Percentiles rank a stretch among this genome's conserved stretches.
phyloP scores from a whole-genome alignment of 2,113 vertebrate species.

The Peromyscus californicus region DNA sequence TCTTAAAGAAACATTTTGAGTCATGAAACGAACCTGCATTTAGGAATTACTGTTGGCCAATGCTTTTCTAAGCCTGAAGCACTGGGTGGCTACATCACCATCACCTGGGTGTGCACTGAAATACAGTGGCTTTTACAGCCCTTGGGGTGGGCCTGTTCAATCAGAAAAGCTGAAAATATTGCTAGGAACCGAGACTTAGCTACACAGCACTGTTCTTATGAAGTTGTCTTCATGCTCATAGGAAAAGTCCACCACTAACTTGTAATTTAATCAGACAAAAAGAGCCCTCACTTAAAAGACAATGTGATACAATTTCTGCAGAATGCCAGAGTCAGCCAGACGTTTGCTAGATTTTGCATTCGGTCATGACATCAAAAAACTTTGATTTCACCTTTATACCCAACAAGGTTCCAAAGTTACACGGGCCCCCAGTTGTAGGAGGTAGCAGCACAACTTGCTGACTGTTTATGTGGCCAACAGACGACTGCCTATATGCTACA shows the following conservation, averaged over 20 bases:
- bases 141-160: not conserved
- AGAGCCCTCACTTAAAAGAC: not conserved
- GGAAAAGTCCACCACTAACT: not conserved
- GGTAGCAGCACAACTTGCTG: not conserved
- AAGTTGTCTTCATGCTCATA: not conserved
- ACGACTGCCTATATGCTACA: not conserved
- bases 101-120: not conserved
- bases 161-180: not conserved
- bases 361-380: not conserved
- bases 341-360: conserved; percentile 30
- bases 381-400: not conserved
- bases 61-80: not conserved
- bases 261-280: conserved; percentile 28
- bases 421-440: not conserved
- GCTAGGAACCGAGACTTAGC: not conserved
- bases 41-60: not conserved
- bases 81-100: not conserved
- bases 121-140: not conserved
- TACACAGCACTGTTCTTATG: not conserved
- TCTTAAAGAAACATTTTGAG: not conserved
- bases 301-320: not conserved
- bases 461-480: not conserved
- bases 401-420: not conserved
- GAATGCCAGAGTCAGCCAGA: not conserved
- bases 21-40: not conserved